Evolutionary conservation across 2,113 vertebrate genomes (phyloP).

Genomic region (Electrona antarctica): DNA sequence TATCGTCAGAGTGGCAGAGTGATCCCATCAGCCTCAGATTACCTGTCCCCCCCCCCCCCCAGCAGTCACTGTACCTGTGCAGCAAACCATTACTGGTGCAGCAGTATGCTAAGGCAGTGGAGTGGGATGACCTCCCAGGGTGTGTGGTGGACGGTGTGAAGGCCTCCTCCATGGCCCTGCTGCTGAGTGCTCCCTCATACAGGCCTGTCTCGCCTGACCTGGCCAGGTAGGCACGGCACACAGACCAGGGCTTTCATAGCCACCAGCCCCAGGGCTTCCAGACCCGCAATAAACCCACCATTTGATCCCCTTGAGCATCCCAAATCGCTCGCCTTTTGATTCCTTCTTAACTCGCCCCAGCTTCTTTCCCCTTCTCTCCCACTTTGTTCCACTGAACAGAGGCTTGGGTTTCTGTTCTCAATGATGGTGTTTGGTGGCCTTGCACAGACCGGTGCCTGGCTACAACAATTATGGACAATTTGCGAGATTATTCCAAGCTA

Average conservation of each 20-base stretch:
- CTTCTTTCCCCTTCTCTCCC: conserved; percentile 34
- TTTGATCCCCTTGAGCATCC: conserved; percentile 95
- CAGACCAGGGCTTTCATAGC: conserved; percentile 93
- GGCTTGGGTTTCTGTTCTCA: conserved; percentile 89
- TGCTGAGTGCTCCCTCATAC: conserved; percentile 70
- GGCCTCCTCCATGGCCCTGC: conserved; percentile 61
- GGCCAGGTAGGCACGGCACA: conserved; percentile 86
- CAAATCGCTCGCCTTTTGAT: conserved; percentile 89
- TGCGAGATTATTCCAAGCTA: conserved; percentile 12
- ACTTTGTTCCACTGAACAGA: conserved; percentile 84
- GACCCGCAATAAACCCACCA: conserved; percentile 93
- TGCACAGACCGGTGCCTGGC: conserved; percentile 6
- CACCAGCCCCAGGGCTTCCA: conserved; percentile 85
- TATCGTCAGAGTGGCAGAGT: conserved; percentile 58
- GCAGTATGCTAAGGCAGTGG: conserved; percentile 53
- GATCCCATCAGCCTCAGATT: conserved; percentile 74
- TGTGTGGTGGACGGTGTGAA: conserved; percentile 75
- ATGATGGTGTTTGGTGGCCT: conserved; percentile 51
- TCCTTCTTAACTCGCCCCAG: conserved; percentile 85
- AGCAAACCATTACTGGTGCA: conserved; percentile 64
- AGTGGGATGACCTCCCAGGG: conserved; percentile 65
- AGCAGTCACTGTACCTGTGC: conserved; percentile 69
- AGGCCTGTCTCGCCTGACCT: conserved; percentile 78
- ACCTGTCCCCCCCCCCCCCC: conserved; percentile 45
- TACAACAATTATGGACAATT: conserved; percentile 16